Percentiles rank a stretch among this genome's conserved stretches.
phyloP scores from a whole-genome alignment of 2,888 invertebrate species.

The Drosophila bunnanda region DNA sequence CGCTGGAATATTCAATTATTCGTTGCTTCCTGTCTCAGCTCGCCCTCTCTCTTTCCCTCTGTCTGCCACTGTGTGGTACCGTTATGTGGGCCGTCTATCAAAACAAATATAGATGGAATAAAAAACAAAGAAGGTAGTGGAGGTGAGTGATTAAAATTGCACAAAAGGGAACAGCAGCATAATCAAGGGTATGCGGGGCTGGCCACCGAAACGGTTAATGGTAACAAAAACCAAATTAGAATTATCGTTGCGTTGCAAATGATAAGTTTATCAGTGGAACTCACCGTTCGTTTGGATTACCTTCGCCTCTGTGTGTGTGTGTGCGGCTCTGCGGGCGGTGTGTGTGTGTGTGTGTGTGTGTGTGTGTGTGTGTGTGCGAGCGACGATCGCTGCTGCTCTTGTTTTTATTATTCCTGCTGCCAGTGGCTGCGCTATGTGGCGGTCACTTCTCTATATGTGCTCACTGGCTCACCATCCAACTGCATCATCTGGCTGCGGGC shows the following conservation, averaged over 20 bases:
- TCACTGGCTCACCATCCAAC: constrained; percentile 54
- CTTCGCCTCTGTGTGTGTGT: constrained; percentile 25
- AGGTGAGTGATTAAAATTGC: not conserved
- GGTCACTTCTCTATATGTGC: constrained; percentile 6
- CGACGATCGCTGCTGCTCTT: constrained; percentile 28
- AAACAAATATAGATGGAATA: constrained; percentile 7
- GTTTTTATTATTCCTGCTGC: not conserved
- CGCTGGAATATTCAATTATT: constrained; percentile 71
- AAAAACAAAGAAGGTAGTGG: constrained; percentile 4
- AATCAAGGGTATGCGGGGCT: constrained; percentile 1
- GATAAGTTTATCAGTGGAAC: constrained; percentile 70
- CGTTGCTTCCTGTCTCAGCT: constrained; percentile 60
- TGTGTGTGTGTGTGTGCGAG: constrained; percentile 25
- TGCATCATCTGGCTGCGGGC: constrained; percentile 62
- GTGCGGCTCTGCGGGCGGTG: constrained; percentile 1
- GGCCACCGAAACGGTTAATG: constrained; percentile 5
- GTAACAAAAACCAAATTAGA: constrained; percentile 50
- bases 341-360: constrained; percentile 23
- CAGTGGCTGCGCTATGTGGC: not conserved
- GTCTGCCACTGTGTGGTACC: constrained; percentile 12
- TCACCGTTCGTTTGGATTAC: constrained; percentile 54
- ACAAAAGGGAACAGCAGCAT: constrained; percentile 10
- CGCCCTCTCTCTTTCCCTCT: not conserved
- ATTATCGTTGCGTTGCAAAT: constrained; percentile 57
- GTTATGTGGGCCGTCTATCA: constrained; percentile 22